Conservation (phyloP, 2,888 invertebrate species). For the Eugnorisma glareosa region DNA sequence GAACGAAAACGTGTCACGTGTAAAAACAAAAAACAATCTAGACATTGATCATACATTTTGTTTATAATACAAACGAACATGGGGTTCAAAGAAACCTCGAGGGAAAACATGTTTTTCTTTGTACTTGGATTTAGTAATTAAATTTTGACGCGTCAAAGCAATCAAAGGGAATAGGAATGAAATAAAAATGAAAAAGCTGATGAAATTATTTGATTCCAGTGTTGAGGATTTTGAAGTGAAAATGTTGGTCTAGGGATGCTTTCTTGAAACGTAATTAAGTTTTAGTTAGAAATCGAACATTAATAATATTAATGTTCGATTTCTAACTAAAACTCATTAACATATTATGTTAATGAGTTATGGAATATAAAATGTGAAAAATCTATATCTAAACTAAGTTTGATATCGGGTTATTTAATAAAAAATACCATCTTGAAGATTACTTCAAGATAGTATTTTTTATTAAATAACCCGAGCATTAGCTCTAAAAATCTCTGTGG, state of each 20-base stretch:
- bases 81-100: constrained; percentile 2
- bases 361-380: too few relatives aligned
- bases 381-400: too few relatives aligned
- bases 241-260: not conserved
- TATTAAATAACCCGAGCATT: too few relatives aligned
- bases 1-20: not conserved
- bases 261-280: not conserved
- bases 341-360: too few relatives aligned
- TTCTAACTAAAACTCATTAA: too few relatives aligned
- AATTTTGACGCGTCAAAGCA: constrained; percentile 54
- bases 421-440: too few relatives aligned
- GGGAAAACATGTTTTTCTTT: constrained; percentile 24
- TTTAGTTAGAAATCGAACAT: not conserved
- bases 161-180: constrained; percentile 29
- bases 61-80: constrained; percentile 13
- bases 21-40: constrained; percentile 7
- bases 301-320: too few relatives aligned
- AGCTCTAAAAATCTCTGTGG: too few relatives aligned
- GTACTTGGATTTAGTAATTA: constrained; percentile 32
- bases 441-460: too few relatives aligned
- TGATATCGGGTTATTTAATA: too few relatives aligned
- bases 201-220: constrained; percentile 4
- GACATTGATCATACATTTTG: constrained; percentile 14
- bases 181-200: constrained; percentile 15
- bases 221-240: not conserved